Evolutionary conservation across 2,888 invertebrate genomes (phyloP).

Genomic region (Parnassius orleans): DNA sequence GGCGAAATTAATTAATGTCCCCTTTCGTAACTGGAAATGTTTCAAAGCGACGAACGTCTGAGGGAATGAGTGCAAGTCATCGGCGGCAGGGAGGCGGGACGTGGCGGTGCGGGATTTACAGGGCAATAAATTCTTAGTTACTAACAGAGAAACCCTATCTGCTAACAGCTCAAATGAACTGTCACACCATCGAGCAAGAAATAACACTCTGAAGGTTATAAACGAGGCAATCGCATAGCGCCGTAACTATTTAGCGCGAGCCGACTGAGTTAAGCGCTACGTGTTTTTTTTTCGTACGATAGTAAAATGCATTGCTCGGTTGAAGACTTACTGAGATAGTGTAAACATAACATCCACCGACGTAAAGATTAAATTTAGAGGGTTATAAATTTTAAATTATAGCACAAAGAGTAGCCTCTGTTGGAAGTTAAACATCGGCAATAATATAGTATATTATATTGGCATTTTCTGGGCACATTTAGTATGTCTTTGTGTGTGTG

Average conservation of each 20-base stretch:
- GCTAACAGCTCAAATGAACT: slow-evolving; percentile 72
- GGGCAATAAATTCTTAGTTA: slow-evolving; percentile 66
- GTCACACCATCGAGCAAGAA: slow-evolving; percentile 47
- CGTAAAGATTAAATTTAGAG: slow-evolving; percentile 37
- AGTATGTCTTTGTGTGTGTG: no score
- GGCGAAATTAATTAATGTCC: slow-evolving; percentile 75
- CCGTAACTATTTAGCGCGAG: slow-evolving; percentile 36
- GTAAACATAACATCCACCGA: slow-evolving; percentile 22
- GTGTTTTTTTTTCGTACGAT: slow-evolving; percentile 39
- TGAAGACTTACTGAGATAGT: slow-evolving; percentile 41
- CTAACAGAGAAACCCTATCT: slow-evolving; percentile 66
- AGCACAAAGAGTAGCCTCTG: background rate
- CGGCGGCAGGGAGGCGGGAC: slow-evolving; percentile 42
- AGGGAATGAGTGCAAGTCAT: slow-evolving; percentile 70
- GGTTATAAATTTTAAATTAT: slow-evolving; percentile 35
- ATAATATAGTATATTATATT: background rate
- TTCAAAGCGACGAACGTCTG: slow-evolving; percentile 57
- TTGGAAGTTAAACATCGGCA: background rate
- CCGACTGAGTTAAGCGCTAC: slow-evolving; percentile 22
- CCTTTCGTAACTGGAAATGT: slow-evolving; percentile 55
- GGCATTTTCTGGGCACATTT: no score
- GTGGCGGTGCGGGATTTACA: slow-evolving; percentile 57
- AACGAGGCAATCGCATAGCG: slow-evolving; percentile 35
- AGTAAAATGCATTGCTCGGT: slow-evolving; percentile 40
- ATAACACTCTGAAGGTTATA: slow-evolving; percentile 46